Conservation (phyloP, 2,113 vertebrate species). For the Galeopterus variegatus region DNA sequence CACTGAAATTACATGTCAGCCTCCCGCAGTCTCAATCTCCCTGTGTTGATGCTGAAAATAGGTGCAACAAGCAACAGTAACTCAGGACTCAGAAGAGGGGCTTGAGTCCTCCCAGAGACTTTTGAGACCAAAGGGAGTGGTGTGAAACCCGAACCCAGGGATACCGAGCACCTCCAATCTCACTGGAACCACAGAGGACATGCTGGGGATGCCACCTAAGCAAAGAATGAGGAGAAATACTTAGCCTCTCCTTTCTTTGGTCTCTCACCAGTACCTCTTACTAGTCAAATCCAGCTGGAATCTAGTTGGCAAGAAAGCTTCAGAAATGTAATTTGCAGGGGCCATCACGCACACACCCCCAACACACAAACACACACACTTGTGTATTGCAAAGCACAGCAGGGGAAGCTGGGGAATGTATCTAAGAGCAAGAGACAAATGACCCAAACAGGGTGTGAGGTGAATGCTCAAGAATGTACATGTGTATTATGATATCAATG, state of each 20-base stretch:
- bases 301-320: background rate
- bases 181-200: background rate
- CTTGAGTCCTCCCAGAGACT: too few relatives aligned
- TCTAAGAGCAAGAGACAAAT: slow-evolving; percentile 24
- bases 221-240: background rate
- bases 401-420: background rate
- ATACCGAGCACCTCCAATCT: too few relatives aligned
- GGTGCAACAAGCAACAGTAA: too few relatives aligned
- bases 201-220: background rate
- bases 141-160: too few relatives aligned
- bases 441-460: background rate
- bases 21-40: too few relatives aligned
- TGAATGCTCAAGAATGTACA: background rate
- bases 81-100: too few relatives aligned
- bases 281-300: background rate
- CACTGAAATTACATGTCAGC: too few relatives aligned
- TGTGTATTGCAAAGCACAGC: background rate
- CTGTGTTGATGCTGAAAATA: too few relatives aligned
- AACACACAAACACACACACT: background rate
- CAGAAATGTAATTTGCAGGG: background rate
- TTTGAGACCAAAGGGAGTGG: too few relatives aligned
- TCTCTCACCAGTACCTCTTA: background rate
- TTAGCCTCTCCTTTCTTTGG: background rate
- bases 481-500: background rate
- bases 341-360: background rate